A percentile compares a stretch with the other conserved stretches of the same genome.
Evolutionary conservation across 2,888 invertebrate species (phyloP).

Genomic region (Saturnia pavonia): DNA sequence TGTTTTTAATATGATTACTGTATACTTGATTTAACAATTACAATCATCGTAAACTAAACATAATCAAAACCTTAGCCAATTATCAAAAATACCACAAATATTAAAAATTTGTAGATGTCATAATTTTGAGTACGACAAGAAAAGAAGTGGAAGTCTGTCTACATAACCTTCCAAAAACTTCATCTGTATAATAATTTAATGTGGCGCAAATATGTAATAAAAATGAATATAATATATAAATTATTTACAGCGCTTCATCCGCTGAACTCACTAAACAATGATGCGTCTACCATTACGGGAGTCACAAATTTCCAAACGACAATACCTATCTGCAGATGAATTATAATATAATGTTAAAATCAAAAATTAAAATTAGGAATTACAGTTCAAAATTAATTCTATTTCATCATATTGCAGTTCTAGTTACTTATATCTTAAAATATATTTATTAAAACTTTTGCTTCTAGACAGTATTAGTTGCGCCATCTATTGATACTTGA

Average conservation of each 20-base stretch:
- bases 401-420: background rate
- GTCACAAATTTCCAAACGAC: background rate
- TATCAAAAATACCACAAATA: too few relatives aligned
- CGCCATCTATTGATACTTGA: background rate
- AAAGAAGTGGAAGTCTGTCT: too few relatives aligned
- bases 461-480: background rate
- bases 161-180: background rate
- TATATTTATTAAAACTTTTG: background rate
- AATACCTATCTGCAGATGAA: background rate
- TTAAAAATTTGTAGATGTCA: too few relatives aligned
- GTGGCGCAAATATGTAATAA: background rate
- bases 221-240: background rate
- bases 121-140: too few relatives aligned
- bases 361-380: background rate
- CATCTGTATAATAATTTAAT: background rate
- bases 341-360: background rate
- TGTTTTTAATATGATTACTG: too few relatives aligned
- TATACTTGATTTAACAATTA: too few relatives aligned
- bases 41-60: too few relatives aligned
- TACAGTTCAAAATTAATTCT: background rate
- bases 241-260: conserved; percentile 5
- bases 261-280: background rate
- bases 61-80: too few relatives aligned
- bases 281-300: conserved; percentile 13
- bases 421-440: background rate